These are phyloP conservation scores for Anas capensis DNA, from an alignment of 2,797 vertebrate genomes.

Conservation along the genomic window DNA sequence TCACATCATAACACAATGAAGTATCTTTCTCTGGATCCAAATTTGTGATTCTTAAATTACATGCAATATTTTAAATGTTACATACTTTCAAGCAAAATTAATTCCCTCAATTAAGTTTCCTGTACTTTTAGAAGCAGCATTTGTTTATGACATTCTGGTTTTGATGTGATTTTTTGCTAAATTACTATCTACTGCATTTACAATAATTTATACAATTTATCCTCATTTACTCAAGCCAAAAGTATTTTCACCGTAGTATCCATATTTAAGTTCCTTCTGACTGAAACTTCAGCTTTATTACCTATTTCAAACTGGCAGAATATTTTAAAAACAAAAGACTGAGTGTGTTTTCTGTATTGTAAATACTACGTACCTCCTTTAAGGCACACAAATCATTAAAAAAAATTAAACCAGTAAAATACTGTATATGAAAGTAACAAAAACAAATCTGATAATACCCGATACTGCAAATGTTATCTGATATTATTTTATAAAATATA, in stretches of 20 bases:
- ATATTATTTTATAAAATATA: neutral
- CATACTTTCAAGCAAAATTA: neutral
- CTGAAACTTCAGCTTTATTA: neutral
- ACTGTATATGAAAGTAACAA: neutral
- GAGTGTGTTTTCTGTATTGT: neutral
- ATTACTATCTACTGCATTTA: neutral
- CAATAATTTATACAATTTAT: neutral
- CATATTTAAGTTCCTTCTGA: neutral
- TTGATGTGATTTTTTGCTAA: neutral
- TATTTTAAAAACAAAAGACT: neutral
- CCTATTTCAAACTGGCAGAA: neutral
- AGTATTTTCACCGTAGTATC: neutral
- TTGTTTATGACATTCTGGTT: neutral
- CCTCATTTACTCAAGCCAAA: neutral
- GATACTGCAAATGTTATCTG: neutral
- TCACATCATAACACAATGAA: neutral
- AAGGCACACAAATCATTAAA: neutral
- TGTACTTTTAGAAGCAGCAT: neutral
- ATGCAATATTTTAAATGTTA: neutral
- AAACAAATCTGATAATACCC: neutral
- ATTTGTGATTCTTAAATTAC: neutral
- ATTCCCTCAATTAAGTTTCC: neutral
- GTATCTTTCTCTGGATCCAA: neutral
- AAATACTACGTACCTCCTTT: neutral
- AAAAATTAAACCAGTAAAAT: neutral